Base-by-base conservation (phyloP, 1,140 invertebrate genomes). In the Belonocnema kinseyi region DNA sequence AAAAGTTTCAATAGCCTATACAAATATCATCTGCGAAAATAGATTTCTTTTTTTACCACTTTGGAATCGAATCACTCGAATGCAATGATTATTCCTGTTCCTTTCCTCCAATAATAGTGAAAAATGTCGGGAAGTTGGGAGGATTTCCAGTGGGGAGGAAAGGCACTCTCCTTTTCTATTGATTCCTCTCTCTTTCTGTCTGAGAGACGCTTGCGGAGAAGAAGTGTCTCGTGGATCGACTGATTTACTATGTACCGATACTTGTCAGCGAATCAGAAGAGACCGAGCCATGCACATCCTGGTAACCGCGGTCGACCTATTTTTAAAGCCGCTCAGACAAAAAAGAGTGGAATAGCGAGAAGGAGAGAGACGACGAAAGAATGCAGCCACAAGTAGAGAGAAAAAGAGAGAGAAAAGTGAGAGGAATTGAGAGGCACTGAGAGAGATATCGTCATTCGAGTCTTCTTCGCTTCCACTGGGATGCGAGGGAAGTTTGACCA, bases 261-360 rank as follows among this genome's bases (percentile, higher is more conserved):
- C 71, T 82, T 80, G 78, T 75, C 71, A 75, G 61, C 33, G 54
- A 21, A 46, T 53, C 26, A 53, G 61, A 66, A 66, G 61, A 46
- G 61, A 66, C 58, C 58, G 40, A 66, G 61, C 61, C 33, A 14
- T 75, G 76, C 82, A 66, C 81, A 81, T 85, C 82, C 81, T 85
- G 78, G 53, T 85, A 80, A 82, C 75, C 83, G 82, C 73, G 52
- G 70, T 77, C 86, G 85, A 87, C 86, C 85, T 87, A 87, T 87
- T 88, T 87, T 86, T 87, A 83, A 85, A 82, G 61, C 51, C 40
- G 61, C 21, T 50, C 53, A 70, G 46, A 21, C 73, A 71, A 74
- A 66, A 79, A 77, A 52, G 73, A 77, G 53, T 50, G 77, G 53
- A 76, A 26, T 6, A 74, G 56, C 73, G 33, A 77, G 50, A 51